Percentiles rank a stretch among this genome's conserved stretches.
Evolutionary conservation across 2,113 vertebrate species (phyloP).

Genomic region (Garra rufa): DNA sequence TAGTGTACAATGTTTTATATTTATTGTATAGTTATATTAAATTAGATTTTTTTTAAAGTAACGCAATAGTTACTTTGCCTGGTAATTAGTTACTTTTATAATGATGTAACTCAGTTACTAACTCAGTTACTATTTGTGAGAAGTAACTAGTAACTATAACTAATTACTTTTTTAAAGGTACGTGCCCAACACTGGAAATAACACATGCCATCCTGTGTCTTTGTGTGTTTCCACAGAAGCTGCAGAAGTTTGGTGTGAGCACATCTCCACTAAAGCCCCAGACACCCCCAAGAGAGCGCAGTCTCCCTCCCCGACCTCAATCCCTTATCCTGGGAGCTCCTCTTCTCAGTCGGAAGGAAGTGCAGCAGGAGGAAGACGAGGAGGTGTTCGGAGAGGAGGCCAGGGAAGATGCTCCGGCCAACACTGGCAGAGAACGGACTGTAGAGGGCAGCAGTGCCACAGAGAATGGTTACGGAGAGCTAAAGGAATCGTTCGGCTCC

Average conservation of each 20-base stretch:
- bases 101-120: no score
- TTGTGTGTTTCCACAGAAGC: slow-evolving; percentile 78
- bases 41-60: no score
- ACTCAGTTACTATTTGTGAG: no score
- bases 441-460: slow-evolving; percentile 92
- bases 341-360: slow-evolving; percentile 83
- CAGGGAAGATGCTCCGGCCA: slow-evolving; percentile 74
- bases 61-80: no score
- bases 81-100: no score
- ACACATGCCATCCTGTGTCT: neutral
- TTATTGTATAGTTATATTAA: no score
- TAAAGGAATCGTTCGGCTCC: slow-evolving; percentile 79
- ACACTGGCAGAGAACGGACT: slow-evolving; percentile 80
- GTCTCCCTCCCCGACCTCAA: slow-evolving; percentile 66
- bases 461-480: slow-evolving; percentile 88
- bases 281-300: slow-evolving; percentile 70
- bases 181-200: no score
- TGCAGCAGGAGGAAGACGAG: slow-evolving; percentile 76
- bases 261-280: slow-evolving; percentile 65
- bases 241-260: slow-evolving; percentile 77
- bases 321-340: slow-evolving; percentile 80
- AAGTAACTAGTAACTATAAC: no score
- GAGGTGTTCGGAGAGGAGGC: slow-evolving; percentile 73
- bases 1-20: no score
- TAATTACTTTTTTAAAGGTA: no score